phyloP scores from a whole-genome alignment of 2,888 invertebrate genomes.

The Dryobotodes eremita region DNA sequence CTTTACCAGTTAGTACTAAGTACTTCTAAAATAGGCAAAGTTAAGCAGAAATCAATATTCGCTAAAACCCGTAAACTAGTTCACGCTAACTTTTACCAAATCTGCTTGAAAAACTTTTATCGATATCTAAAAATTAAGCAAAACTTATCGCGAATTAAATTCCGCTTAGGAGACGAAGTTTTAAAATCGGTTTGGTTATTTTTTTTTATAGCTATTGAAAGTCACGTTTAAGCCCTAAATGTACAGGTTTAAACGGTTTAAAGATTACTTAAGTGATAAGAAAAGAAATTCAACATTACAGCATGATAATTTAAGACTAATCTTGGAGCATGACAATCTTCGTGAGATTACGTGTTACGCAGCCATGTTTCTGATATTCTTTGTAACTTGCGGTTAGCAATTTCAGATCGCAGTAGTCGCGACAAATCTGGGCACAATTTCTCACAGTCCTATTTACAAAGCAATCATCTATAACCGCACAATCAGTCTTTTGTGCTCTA shows the following conservation, averaged over 20 bases:
- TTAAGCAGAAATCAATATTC: constrained; percentile 29
- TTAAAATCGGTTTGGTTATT: constrained; percentile 20
- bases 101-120: constrained; percentile 32
- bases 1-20: constrained; percentile 3
- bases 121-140: constrained; percentile 38
- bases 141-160: constrained; percentile 41
- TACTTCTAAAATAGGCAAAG: constrained; percentile 10
- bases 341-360: constrained; percentile 1
- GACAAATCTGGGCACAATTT: constrained; percentile 34
- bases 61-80: constrained; percentile 34
- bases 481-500: constrained; percentile 50
- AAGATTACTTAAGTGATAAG: constrained; percentile 12
- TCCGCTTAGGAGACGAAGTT: constrained; percentile 27
- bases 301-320: background rate
- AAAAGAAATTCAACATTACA: background rate
- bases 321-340: background rate
- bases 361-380: background rate
- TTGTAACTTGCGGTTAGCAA: background rate
- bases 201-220: constrained; percentile 6
- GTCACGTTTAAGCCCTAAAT: constrained; percentile 30
- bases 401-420: background rate
- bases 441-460: constrained; percentile 48
- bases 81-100: constrained; percentile 27
- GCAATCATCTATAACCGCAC: constrained; percentile 61
- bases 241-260: constrained; percentile 8